A percentile compares a stretch with the other conserved stretches of the same genome.
Conservation (phyloP, 2,113 vertebrate genomes). For the Zosterops pallidus region DNA sequence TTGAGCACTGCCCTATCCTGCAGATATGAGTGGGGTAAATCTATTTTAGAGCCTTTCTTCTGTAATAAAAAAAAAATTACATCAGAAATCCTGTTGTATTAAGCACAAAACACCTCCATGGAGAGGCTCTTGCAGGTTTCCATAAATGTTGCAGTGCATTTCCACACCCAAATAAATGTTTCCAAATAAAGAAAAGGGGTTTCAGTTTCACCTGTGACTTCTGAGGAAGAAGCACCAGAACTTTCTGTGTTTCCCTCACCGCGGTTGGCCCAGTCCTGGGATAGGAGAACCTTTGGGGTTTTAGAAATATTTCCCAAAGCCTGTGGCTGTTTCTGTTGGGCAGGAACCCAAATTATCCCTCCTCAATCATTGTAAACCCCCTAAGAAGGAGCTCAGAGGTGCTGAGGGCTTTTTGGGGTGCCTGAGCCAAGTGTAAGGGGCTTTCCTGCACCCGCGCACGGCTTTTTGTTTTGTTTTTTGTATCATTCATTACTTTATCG, state of each 20-base stretch:
- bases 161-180: background rate
- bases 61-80: background rate
- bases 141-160: background rate
- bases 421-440: too few species aligned
- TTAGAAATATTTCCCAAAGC: too few species aligned
- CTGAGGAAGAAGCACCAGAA: background rate
- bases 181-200: background rate
- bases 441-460: too few species aligned
- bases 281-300: too few species aligned
- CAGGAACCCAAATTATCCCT: too few species aligned
- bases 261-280: too few species aligned
- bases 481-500: background rate
- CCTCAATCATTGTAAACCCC: too few species aligned
- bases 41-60: background rate
- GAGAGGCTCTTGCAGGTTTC: background rate
- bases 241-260: background rate
- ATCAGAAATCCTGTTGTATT: background rate
- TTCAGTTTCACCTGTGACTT: background rate
- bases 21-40: background rate
- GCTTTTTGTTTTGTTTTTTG: background rate
- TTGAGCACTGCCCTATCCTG: constrained; percentile 19
- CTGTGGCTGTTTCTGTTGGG: too few species aligned
- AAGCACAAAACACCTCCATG: background rate
- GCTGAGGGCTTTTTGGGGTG: too few species aligned
- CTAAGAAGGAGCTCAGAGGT: too few species aligned